phyloP scores from a whole-genome alignment of 2,797 vertebrate species.

The Neosalanx taihuensis region DNA sequence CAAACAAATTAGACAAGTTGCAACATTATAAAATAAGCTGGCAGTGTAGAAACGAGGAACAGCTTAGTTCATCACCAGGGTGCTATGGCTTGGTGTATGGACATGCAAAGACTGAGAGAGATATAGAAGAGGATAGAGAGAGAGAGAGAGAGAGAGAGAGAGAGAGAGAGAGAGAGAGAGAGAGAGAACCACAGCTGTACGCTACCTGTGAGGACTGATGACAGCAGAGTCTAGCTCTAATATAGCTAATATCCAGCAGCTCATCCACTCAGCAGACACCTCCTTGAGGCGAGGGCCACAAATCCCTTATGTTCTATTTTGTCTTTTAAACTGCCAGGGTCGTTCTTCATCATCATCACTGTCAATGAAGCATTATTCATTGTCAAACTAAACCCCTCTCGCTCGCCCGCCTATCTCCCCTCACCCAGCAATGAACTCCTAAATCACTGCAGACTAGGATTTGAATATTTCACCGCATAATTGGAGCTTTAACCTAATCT shows the following conservation, averaged over 20 bases:
- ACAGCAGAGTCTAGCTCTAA: conserved; percentile 30
- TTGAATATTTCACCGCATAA: conserved; percentile 75
- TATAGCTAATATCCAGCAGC: conserved; percentile 48
- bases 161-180: too few relatives aligned
- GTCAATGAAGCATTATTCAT: conserved; percentile 67
- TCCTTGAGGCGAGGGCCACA: conserved; percentile 34
- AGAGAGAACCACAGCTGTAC: conserved; percentile 17
- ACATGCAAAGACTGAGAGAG: conserved; percentile 17
- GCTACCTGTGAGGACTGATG: conserved; percentile 38
- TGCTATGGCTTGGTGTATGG: conserved; percentile 12
- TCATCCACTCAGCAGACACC: neutral
- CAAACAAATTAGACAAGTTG: conserved; percentile 68
- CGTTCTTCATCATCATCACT: conserved; percentile 64
- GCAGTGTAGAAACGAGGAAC: conserved; percentile 34
- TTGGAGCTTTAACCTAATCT: conserved; percentile 75
- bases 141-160: too few relatives aligned
- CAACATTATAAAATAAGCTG: conserved; percentile 50
- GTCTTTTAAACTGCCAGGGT: conserved; percentile 58
- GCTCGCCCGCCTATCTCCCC: conserved; percentile 30
- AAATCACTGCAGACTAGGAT: conserved; percentile 68
- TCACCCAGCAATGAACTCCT: conserved; percentile 70
- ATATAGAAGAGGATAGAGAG: neutral
- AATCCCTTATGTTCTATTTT: conserved; percentile 57
- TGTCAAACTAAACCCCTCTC: conserved; percentile 55
- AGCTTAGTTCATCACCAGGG: conserved; percentile 26